Evolutionary conservation across 1,140 invertebrate genomes (phyloP).

Genomic region (Drosophila ficusphila): DNA sequence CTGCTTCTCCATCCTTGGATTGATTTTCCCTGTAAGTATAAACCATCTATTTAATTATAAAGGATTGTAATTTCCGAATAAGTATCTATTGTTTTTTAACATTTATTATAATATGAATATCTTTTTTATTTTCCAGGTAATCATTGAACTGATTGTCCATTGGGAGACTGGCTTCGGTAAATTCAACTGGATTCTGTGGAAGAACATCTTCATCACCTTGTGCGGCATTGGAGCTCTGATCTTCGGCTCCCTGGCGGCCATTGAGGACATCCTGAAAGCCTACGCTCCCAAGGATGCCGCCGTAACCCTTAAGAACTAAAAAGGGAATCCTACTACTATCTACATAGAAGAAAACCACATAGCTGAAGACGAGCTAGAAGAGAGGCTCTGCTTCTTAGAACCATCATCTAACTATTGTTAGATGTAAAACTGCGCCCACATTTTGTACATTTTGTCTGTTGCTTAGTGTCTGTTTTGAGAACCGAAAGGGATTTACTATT

Average conservation of each 20-base stretch:
- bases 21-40: constrained; percentile 92
- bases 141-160: constrained; percentile 74
- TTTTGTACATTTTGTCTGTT: constrained; percentile 65
- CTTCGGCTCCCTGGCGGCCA: constrained; percentile 91
- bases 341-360: constrained; percentile 40
- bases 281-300: constrained; percentile 55
- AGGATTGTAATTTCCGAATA: no score
- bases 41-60: no score
- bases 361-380: constrained; percentile 46
- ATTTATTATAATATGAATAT: not conserved
- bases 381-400: constrained; percentile 49
- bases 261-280: constrained; percentile 88
- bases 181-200: constrained; percentile 90
- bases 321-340: constrained; percentile 38
- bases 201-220: constrained; percentile 90
- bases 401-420: constrained; percentile 80
- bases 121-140: constrained; percentile 37
- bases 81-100: no score
- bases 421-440: constrained; percentile 68
- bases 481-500: constrained; percentile 33
- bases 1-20: constrained; percentile 95
- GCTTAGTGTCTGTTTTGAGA: constrained; percentile 47
- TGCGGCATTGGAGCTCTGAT: constrained; percentile 91
- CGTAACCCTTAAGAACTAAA: not conserved
- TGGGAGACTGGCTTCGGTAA: constrained; percentile 89